phyloP scores from a whole-genome alignment of 2,797 vertebrate genomes.

The Anableps anableps region DNA sequence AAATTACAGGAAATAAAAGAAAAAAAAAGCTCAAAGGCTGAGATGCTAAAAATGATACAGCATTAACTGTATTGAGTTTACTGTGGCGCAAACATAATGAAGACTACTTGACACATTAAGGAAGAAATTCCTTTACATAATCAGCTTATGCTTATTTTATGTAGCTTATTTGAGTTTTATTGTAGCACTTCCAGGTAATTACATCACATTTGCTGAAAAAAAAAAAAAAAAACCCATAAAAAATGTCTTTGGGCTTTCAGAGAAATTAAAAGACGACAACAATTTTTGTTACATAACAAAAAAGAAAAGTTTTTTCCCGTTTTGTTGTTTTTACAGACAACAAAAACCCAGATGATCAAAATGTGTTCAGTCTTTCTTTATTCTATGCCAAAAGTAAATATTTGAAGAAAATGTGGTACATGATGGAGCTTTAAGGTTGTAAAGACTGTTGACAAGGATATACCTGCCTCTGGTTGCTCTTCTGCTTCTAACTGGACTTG shows the following conservation, averaged over 20 bases:
- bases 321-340: constrained; percentile 6
- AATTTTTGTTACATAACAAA: constrained; percentile 29
- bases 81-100: constrained; percentile 18
- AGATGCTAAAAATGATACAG: background rate
- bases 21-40: background rate
- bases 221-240: constrained; percentile 3
- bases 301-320: background rate
- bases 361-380: background rate
- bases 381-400: background rate
- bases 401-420: background rate
- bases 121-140: constrained; percentile 3
- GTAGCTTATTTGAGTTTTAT: constrained; percentile 7
- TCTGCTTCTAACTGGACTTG: constrained; percentile 47
- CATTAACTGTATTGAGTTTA: background rate
- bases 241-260: constrained; percentile 15
- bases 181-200: constrained; percentile 15
- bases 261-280: constrained; percentile 19
- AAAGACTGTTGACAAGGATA: constrained; percentile 31
- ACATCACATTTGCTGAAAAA: constrained; percentile 1
- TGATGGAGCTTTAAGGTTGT: background rate
- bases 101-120: background rate
- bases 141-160: background rate
- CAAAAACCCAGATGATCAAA: constrained; percentile 10
- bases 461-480: constrained; percentile 56
- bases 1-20: background rate